Evolutionary conservation across 2,888 invertebrate genomes (phyloP).

Genomic region (Euzophera pinguis): DNA sequence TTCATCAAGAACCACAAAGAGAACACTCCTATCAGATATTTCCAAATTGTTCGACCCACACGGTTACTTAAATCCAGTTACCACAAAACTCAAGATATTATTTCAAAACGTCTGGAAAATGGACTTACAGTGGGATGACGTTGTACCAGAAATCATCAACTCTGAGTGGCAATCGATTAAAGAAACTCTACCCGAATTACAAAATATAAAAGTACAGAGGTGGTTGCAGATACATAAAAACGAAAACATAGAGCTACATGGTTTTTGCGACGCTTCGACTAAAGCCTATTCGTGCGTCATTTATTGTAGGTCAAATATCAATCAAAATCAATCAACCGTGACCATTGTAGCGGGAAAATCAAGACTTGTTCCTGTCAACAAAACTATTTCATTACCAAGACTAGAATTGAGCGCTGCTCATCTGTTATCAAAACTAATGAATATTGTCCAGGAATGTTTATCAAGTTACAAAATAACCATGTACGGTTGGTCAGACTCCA

Average conservation of each 20-base stretch:
- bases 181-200: not conserved
- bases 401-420: not conserved
- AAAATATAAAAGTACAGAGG: not conserved
- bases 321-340: not conserved
- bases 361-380: conserved; percentile 2
- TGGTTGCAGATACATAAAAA: not conserved
- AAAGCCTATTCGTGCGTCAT: conserved; percentile 7
- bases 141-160: not conserved
- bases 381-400: not conserved
- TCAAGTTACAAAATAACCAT: not conserved
- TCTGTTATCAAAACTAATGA: not conserved
- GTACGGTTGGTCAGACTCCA: conserved; percentile 5
- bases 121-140: not conserved
- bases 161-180: not conserved
- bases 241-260: conserved; percentile 1
- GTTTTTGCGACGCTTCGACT: too few relatives aligned
- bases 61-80: conserved; percentile 23
- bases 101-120: conserved; percentile 22
- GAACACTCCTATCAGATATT: conserved; percentile 17
- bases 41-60: conserved; percentile 25
- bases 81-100: conserved; percentile 24
- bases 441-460: not conserved
- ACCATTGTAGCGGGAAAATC: conserved; percentile 3
- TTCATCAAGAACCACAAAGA: not conserved
- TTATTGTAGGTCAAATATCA: not conserved